Percentiles rank a stretch among this genome's conserved stretches.
phyloP scores from a whole-genome alignment of 2,888 invertebrate genomes.

The Marasmarcha lunaedactyla region DNA sequence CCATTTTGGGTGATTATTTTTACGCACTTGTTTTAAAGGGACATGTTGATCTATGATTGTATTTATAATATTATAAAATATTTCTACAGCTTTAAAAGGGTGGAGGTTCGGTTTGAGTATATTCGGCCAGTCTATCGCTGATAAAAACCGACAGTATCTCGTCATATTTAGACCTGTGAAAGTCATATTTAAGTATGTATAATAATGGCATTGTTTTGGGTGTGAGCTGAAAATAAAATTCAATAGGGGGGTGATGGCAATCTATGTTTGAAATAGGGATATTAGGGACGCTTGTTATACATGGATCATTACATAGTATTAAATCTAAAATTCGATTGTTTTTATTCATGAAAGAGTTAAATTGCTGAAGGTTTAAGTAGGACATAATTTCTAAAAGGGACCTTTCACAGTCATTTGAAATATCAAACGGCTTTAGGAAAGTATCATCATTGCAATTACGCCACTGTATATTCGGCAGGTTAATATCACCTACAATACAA shows the following conservation, averaged over 20 bases:
- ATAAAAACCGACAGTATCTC: neutral
- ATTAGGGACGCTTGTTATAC: neutral
- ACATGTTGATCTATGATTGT: neutral
- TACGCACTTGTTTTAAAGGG: neutral
- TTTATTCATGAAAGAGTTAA: neutral
- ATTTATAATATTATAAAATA: neutral
- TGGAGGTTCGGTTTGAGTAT: neutral
- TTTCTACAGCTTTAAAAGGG: neutral
- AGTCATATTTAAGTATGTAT: neutral
- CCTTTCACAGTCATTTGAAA: too few species aligned
- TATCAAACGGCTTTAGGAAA: too few species aligned
- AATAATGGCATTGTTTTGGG: neutral
- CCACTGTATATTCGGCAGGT: neutral
- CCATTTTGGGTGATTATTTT: neutral
- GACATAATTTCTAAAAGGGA: neutral
- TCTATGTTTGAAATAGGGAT: neutral
- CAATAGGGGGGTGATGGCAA: neutral
- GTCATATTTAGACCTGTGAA: neutral
- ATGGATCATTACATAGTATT: neutral
- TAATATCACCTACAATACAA: neutral
- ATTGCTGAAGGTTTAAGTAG: neutral
- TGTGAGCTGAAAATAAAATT: neutral
- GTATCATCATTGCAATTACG: too few species aligned
- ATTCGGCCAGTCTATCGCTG: neutral
- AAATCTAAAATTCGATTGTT: neutral